Evolutionary conservation across 2,113 vertebrate genomes (phyloP), one percentile per base, ranked within the genome.

Genomic region (Myiopsitta monachus): DNA sequence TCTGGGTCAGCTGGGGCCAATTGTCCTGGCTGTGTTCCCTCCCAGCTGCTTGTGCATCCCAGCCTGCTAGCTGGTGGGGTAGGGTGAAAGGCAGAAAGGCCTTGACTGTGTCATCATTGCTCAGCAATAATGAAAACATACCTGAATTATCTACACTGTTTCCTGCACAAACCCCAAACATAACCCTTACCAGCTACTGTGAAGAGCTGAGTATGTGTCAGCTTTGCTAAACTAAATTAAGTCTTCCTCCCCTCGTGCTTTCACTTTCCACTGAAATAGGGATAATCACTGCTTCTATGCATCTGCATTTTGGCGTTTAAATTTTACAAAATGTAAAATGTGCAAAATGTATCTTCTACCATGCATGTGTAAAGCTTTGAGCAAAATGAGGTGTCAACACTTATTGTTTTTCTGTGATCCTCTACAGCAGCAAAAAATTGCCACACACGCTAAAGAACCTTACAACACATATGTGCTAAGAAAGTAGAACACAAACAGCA

Each of bases 31-130:
- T 36, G 16, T 36, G 31, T 51, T 17, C 16, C 36, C 49, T 73
- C 44, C 6, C 31, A 51, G 0, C 6, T 59, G 23, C 31, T 38
- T 38, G 31, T 21, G 16, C 31, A 7, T 5, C 12, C 10, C 47
- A 39, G 41, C 12, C 39, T 12, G 3, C 27, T 59, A 2, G 0
- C 6, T 67, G 18, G 27, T 44, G 9, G 3, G 5, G 14, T 16
- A 8, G 14, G 1, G 10, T 16, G 52, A 82, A 38, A 3, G 28
- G 38, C 18, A 61, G 44, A 44, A 67, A 51, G 3, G 4, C 8
- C 27, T 28, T 66, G 14, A 8, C 6, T 74, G 11, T 27, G 6
- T 43, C 18, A 67, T 27, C 5, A 5, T 22, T 51, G 61, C 33
- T 82, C 30, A 54, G 16, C 15, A 31, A 1, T 14, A 41, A 11